phyloP scores from a whole-genome alignment of 2,888 invertebrate species.

The Nymphalis c-album region DNA sequence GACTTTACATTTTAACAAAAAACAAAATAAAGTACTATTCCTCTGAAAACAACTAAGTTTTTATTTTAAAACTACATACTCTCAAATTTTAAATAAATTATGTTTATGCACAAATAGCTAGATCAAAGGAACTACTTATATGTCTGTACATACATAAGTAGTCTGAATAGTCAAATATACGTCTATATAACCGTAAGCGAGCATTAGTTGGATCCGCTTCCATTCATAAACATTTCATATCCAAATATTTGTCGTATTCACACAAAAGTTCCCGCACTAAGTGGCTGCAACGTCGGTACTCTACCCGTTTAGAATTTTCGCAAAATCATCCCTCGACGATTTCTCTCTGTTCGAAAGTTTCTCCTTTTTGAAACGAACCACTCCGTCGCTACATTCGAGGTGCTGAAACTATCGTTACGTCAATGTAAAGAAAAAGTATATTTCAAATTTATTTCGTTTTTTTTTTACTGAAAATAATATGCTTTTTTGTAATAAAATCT shows the following conservation, averaged over 20 bases:
- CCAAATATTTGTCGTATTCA: slow-evolving; percentile 25
- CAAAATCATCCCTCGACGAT: slow-evolving; percentile 33
- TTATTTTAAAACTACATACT: too few species aligned
- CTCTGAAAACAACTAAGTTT: too few species aligned
- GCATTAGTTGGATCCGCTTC: neutral
- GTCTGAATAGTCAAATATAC: too few species aligned
- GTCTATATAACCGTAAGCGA: neutral
- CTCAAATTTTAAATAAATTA: too few species aligned
- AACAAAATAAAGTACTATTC: too few species aligned
- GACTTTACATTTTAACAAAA: too few species aligned
- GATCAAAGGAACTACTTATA: too few species aligned
- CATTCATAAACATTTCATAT: slow-evolving; percentile 10
- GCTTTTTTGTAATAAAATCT: too few species aligned
- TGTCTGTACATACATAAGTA: too few species aligned
- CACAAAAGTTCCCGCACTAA: slow-evolving; percentile 29
- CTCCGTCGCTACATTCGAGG: slow-evolving; percentile 37
- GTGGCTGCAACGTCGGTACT: slow-evolving; percentile 23
- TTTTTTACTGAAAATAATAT: too few species aligned
- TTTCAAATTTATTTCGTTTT: neutral
- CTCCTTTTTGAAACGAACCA: slow-evolving; percentile 43
- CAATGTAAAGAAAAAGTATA: slow-evolving; percentile 13
- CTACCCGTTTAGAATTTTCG: slow-evolving; percentile 28
- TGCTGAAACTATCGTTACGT: slow-evolving; percentile 29
- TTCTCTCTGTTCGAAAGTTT: slow-evolving; percentile 46
- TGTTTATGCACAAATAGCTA: too few species aligned